A percentile compares a stretch with the other conserved stretches of the same genome.
Conservation (phyloP, 2,888 invertebrate species). For the Polyommatus icarus region DNA sequence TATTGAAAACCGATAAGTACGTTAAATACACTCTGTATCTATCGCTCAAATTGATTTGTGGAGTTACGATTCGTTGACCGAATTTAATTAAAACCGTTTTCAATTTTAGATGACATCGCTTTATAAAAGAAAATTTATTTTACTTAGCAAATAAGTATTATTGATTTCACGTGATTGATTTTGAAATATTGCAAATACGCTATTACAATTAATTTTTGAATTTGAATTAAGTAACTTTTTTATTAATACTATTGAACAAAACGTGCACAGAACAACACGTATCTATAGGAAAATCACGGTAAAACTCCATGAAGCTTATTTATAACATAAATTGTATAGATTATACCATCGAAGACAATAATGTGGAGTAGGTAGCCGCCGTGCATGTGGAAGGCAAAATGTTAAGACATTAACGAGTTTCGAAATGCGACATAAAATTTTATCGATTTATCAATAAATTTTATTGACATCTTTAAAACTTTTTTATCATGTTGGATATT, state of each 20-base stretch:
- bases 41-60: slow-evolving; percentile 10
- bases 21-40: not conserved
- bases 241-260: not conserved
- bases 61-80: not conserved
- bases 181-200: not conserved
- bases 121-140: not conserved
- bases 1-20: slow-evolving; percentile 10
- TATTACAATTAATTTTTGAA: not conserved
- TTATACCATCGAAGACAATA: not conserved
- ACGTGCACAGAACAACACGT: too few relatives aligned
- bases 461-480: slow-evolving; percentile 10
- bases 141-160: not conserved
- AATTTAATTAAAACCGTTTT: slow-evolving; percentile 20
- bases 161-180: not conserved
- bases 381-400: slow-evolving; percentile 1
- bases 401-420: slow-evolving; percentile 19
- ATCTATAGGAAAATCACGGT: not conserved
- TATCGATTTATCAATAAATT: slow-evolving; percentile 18
- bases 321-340: not conserved
- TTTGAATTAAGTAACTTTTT: too few relatives aligned
- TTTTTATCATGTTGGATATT: slow-evolving; percentile 22
- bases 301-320: not conserved
- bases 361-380: not conserved
- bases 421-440: slow-evolving; percentile 26
- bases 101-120: not conserved